Base-by-base conservation (phyloP, 2,113 vertebrate species). In the Gambusia affinis region DNA sequence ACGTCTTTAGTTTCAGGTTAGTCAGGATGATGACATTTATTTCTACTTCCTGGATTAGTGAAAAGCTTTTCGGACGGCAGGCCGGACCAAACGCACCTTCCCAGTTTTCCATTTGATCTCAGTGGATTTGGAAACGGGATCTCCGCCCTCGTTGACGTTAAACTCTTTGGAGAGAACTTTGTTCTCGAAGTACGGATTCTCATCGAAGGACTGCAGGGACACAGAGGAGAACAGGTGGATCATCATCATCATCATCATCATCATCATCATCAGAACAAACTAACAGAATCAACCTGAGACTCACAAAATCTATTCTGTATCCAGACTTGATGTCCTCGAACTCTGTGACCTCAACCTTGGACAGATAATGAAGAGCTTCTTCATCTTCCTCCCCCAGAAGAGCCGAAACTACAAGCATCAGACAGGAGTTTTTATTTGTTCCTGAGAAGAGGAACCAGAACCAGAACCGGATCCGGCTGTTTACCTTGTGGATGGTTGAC, bases 241-340 rank as follows among this genome's bases (percentile, higher is more conserved):
- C 60, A 63, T 27, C 27, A 27, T 27, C 27, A 27, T 27, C 27
- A 27, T 27, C 27, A 42, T 24, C 22, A 27, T 1, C 64, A 7
- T 4, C 24, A 27, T 2, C 64, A 7, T 2, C 14, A 2, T 10
- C 35, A 27, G 14, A 33, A 57, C 51, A 8, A 64, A 33, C 19
- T 0, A 15, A 2, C 1, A 60, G 54, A 57, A 15, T 31, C 8
- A 2, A 0, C 0, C 14, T 64, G 1, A 29, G 35, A 96, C 98
- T 96, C 94, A 99, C 98, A 96, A 99, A 99, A 96, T 99, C 97
- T 99, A 99, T 98, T 99, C 97, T 99, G 95, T 99, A 98, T 94
- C 98, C 97, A 85, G 97, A 99, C 95, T 99, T 99, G 93, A 99
- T 99, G 86, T 99, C 97, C 96, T 98, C 98, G 73, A 99, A 99